A percentile compares a stretch with the other conserved stretches of the same genome.
These are phyloP conservation scores for Drosophila picticornis DNA, from an alignment of 2,888 invertebrate genomes.

Conservation along the genomic window DNA sequence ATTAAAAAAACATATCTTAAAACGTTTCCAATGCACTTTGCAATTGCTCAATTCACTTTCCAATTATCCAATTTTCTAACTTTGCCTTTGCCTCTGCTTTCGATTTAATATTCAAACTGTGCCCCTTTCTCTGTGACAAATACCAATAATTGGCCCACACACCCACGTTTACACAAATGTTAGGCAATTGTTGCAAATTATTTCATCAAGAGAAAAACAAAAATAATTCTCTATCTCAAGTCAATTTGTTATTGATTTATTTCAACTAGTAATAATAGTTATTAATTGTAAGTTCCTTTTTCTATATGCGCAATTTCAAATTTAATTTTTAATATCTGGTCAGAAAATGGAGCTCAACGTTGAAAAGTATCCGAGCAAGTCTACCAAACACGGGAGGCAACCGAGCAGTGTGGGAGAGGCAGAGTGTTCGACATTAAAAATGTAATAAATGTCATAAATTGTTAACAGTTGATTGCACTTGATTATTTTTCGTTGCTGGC, in stretches of 20 bases:
- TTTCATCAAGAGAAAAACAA: too few species aligned
- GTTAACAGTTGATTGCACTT: conserved; percentile 76
- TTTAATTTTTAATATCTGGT: neutral
- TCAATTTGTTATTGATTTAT: neutral
- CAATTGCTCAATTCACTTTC: conserved; percentile 19
- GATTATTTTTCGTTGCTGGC: conserved; percentile 52
- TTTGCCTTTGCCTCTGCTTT: conserved; percentile 15
- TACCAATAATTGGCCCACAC: conserved; percentile 38
- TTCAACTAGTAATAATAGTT: neutral
- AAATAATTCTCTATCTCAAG: neutral
- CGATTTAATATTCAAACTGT: conserved; percentile 51
- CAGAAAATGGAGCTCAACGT: neutral
- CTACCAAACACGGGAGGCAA: neutral
- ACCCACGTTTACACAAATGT: neutral
- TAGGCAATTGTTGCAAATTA: neutral
- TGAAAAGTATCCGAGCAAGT: neutral
- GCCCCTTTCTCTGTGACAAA: conserved; percentile 18
- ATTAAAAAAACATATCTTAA: conserved; percentile 38
- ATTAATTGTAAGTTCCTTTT: neutral
- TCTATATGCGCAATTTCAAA: neutral
- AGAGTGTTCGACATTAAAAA: conserved; percentile 50
- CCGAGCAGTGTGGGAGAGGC: neutral
- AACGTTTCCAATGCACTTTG: conserved; percentile 24
- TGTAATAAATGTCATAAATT: conserved; percentile 77
- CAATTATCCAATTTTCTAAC: conserved; percentile 21